Evolutionary conservation across 2,113 vertebrate genomes (phyloP), one percentile per base, ranked within the genome.

Genomic region (Nothoprocta perdicaria): DNA sequence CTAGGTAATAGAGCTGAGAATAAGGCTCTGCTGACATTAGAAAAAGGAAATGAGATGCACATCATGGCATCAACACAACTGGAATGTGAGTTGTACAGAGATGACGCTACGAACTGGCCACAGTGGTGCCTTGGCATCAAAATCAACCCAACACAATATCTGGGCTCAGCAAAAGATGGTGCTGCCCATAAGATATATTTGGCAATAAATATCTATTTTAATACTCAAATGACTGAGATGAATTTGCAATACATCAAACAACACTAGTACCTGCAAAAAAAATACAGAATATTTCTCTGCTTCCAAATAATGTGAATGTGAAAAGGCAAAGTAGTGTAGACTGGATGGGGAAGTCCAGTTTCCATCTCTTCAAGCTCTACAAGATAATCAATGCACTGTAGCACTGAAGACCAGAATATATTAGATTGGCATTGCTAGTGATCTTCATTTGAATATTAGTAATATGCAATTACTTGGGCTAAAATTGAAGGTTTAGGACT

Each of bases 121-220:
- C 53, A 61, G 58, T 0, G 0, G 8, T 1, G 24, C 14, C 58
- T 58, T 40, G 6, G 1, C 35, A 35, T 52, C 60, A 43, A 4
- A 1, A 21, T 24, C 58, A 76, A 9, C 6, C 14, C 2, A 58
- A 79, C 24, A 26, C 1, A 75, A 7, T 5, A 58, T 4, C 6
- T 48, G 41, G 7, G 15, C 53, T 82, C 43, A 38, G 5, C 2
- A 66, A 74, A 35, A 66, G 12, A 65, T 4, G 43, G 24, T 23
- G 31, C 38, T 71, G n/a, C 38, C 52, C 1, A 2, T 35, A 53
- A 26, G 14, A 79, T 31, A 22, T 3, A 72, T 14, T 78, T 75
- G 16, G 55, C 50, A 67, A 55, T 14, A 83, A 80, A 83, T 19
- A 58, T 9, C 38, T 65, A 17, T n/a, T 71, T 48, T 48, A 74